Percentiles rank a stretch among this genome's conserved stretches.
These are phyloP conservation scores for Neria commutata DNA, from an alignment of 2,888 invertebrate species.

Conservation along the genomic window DNA sequence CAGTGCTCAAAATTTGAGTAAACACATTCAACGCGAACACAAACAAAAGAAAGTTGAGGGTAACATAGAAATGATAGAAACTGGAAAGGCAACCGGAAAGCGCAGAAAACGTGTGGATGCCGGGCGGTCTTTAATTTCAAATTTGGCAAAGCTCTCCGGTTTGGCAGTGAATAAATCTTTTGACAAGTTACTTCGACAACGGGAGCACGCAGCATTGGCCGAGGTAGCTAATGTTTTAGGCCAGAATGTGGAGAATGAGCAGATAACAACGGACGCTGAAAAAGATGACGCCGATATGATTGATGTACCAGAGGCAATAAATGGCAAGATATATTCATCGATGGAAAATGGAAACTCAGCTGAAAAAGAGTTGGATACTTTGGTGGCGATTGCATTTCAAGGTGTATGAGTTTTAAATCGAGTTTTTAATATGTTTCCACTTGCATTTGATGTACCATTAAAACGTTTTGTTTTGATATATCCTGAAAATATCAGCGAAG, in stretches of 20 bases:
- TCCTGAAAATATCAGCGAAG: too few species aligned
- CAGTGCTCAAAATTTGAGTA: slow-evolving; percentile 48
- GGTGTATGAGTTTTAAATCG: too few species aligned
- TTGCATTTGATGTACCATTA: too few species aligned
- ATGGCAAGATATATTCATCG: too few species aligned
- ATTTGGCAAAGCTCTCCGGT: slow-evolving; percentile 46
- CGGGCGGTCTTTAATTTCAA: slow-evolving; percentile 45
- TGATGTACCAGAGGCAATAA: too few species aligned
- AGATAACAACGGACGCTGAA: too few species aligned
- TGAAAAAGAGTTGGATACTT: too few species aligned
- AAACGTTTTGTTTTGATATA: too few species aligned
- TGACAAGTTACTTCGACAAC: slow-evolving; percentile 43
- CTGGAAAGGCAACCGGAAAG: not conserved
- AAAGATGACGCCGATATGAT: too few species aligned
- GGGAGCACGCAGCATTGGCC: slow-evolving; percentile 36
- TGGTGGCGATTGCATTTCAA: too few species aligned
- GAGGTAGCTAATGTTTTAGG: slow-evolving; percentile 25
- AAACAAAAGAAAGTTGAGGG: not conserved
- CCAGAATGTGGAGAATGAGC: not conserved
- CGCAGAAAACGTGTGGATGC: slow-evolving; percentile 53
- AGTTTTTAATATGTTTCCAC: too few species aligned
- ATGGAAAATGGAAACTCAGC: too few species aligned
- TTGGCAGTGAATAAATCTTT: slow-evolving; percentile 42
- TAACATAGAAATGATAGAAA: slow-evolving; percentile 1
- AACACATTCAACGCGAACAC: slow-evolving; percentile 44